Evolutionary conservation across 2,797 vertebrate species (phyloP).

Genomic region (Cirrhinus mrigala): DNA sequence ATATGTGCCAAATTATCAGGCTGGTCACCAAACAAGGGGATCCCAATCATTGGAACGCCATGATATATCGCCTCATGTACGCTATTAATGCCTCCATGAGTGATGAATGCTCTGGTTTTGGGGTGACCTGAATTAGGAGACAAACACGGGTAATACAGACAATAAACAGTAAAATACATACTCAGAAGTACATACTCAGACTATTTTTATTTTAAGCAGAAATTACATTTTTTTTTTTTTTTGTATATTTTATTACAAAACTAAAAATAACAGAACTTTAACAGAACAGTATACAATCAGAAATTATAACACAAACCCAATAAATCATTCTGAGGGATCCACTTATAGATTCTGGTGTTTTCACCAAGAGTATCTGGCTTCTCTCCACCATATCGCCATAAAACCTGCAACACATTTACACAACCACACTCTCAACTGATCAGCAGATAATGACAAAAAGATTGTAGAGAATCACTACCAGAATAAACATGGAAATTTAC

Average conservation of each 20-base stretch:
- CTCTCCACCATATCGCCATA: slow-evolving; percentile 87
- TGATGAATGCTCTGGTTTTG: slow-evolving; percentile 86
- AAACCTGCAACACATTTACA: slow-evolving; percentile 74
- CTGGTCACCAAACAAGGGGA: slow-evolving; percentile 90
- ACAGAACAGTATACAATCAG: no score
- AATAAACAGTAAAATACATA: no score
- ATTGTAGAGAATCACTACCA: not conserved
- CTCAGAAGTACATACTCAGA: no score
- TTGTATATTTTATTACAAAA: no score
- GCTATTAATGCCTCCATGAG: slow-evolving; percentile 85
- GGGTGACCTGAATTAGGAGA: slow-evolving; percentile 81
- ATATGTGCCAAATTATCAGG: slow-evolving; percentile 86
- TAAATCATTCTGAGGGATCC: slow-evolving; percentile 95
- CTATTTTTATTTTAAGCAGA: no score
- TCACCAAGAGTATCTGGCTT: slow-evolving; percentile 81
- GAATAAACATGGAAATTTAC: not conserved
- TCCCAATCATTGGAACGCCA: slow-evolving; percentile 87
- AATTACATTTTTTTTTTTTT: no score
- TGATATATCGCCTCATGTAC: slow-evolving; percentile 95
- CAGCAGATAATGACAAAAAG: not conserved
- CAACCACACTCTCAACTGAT: not conserved
- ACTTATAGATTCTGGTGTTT: slow-evolving; percentile 86
- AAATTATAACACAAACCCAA: slow-evolving; percentile 77
- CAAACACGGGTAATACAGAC: not conserved
- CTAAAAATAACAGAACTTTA: no score